Percentiles rank a stretch among this genome's conserved stretches.
phyloP scores from a whole-genome alignment of 1,140 invertebrate genomes.

The Drosophila repletoides region DNA sequence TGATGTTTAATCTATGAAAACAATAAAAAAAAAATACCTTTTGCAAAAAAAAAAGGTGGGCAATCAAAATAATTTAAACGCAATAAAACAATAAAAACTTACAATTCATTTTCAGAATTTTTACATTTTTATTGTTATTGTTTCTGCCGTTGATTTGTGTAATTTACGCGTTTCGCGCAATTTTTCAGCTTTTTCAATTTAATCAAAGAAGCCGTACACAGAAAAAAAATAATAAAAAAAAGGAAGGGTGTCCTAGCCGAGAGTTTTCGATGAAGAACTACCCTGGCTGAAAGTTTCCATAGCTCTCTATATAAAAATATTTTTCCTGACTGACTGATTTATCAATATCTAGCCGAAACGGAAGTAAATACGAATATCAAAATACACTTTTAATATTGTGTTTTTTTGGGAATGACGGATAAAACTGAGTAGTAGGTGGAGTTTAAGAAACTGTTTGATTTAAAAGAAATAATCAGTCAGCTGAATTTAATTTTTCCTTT shows the following conservation, averaged over 20 bases:
- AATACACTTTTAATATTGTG: no score
- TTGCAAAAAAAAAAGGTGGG: background rate
- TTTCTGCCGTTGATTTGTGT: slow-evolving; percentile 63
- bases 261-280: background rate
- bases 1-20: slow-evolving; percentile 17
- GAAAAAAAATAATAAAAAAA: background rate
- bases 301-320: no score
- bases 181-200: slow-evolving; percentile 70
- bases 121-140: slow-evolving; percentile 12
- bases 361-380: no score
- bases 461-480: no score
- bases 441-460: no score
- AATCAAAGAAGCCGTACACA: slow-evolving; percentile 40
- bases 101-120: slow-evolving; percentile 50
- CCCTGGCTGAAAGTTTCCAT: no score
- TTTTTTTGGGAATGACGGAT: no score
- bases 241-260: background rate
- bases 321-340: no score
- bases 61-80: slow-evolving; percentile 36
- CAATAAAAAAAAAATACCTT: slow-evolving; percentile 4
- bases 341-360: no score
- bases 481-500: background rate
- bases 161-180: slow-evolving; percentile 64
- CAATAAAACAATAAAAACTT: slow-evolving; percentile 49
- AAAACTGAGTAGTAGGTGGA: no score